Evolutionary conservation across 2,113 vertebrate species (phyloP).

Genomic region (Barbus barbus): DNA sequence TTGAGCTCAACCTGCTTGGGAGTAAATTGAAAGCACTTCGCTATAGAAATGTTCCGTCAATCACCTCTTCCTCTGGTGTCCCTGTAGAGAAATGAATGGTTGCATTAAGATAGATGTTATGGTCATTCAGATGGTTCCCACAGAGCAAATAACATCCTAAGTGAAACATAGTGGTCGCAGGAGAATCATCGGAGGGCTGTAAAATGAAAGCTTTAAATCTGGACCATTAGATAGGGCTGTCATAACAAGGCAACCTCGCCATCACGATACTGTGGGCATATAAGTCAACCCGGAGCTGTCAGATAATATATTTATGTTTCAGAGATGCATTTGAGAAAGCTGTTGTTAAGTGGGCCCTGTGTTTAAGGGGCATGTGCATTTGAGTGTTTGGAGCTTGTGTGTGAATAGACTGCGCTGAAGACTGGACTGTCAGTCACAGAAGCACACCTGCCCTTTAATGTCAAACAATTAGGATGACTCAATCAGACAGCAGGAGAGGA

Average conservation of each 20-base stretch:
- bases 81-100: constrained; percentile 55
- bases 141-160: constrained; percentile 57
- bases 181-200: constrained; percentile 49
- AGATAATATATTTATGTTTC: constrained; percentile 6
- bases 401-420: constrained; percentile 1
- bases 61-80: constrained; percentile 42
- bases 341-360: neutral
- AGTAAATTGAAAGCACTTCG: constrained; percentile 9
- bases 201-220: constrained; percentile 57
- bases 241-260: constrained; percentile 43
- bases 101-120: constrained; percentile 51
- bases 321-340: neutral
- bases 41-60: constrained; percentile 29
- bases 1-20: constrained; percentile 8
- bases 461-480: constrained; percentile 53
- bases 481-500: constrained; percentile 57
- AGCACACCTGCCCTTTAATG: constrained; percentile 43
- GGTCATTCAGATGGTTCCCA: constrained; percentile 51
- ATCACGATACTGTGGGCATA: neutral
- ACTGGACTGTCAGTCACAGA: neutral
- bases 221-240: constrained; percentile 46
- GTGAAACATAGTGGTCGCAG: constrained; percentile 47
- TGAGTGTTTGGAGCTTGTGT: neutral
- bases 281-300: constrained; percentile 13
- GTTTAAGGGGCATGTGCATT: neutral